These are phyloP conservation scores for Drosophila bipectinata DNA, from an alignment of 1,140 invertebrate genomes.

Conservation along the genomic window DNA sequence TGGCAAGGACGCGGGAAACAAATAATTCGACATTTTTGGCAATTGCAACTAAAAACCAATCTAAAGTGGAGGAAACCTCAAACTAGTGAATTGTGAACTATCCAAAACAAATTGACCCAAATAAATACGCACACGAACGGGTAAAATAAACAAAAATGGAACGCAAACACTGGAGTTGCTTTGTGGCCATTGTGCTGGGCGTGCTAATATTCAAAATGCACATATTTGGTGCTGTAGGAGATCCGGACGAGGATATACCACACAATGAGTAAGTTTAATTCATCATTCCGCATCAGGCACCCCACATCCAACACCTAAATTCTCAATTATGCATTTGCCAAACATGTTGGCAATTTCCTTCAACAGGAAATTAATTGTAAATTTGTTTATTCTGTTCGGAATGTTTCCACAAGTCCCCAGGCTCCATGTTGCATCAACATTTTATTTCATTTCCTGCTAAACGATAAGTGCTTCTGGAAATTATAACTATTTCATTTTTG, in stretches of 20 bases:
- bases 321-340: constrained; percentile 60
- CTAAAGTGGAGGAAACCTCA: constrained; percentile 37
- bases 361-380: constrained; percentile 71
- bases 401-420: not conserved
- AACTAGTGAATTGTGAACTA: constrained; percentile 40
- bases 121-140: constrained; percentile 23
- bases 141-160: constrained; percentile 59
- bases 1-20: constrained; percentile 27
- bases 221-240: constrained; percentile 84
- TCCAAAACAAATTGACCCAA: constrained; percentile 36
- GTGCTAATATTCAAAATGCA: constrained; percentile 73
- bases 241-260: constrained; percentile 93
- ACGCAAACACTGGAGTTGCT: constrained; percentile 65
- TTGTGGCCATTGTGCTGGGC: constrained; percentile 71
- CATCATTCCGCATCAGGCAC: constrained; percentile 15
- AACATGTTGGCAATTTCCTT: constrained; percentile 53
- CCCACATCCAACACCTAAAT: constrained; percentile 12
- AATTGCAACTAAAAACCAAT: constrained; percentile 34
- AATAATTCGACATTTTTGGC: constrained; percentile 43
- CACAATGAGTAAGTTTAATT: constrained; percentile 90
- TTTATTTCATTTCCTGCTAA: not conserved
- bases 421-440: not conserved
- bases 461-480: not conserved
- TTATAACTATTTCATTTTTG: not conserved
- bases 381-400: constrained; percentile 52